Evolutionary conservation across 2,113 vertebrate genomes (phyloP).

Genomic region (Corythornis madagascariensis): DNA sequence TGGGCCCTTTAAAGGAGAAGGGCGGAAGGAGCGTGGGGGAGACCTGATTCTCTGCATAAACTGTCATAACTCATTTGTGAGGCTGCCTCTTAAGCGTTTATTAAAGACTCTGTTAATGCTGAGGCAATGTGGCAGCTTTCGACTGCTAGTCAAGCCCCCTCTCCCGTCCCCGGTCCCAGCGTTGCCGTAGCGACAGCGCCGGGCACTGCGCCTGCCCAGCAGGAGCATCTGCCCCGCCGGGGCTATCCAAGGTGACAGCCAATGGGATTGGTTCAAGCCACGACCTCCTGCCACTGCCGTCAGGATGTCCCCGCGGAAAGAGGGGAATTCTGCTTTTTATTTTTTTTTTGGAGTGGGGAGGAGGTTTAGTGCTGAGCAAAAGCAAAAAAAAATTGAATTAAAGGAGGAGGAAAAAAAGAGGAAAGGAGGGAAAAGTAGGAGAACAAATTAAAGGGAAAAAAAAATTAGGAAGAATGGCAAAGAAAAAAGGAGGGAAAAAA

Average conservation of each 20-base stretch:
- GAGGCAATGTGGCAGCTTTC: constrained; percentile 96
- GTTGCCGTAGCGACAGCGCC: constrained; percentile 87
- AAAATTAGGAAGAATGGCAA: constrained; percentile 32
- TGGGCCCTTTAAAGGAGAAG: constrained; percentile 85
- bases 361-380: background rate
- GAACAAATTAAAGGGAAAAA: background rate
- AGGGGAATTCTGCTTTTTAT: background rate
- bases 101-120: constrained; percentile 97
- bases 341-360: background rate
- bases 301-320: constrained; percentile 58
- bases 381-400: too few relatives aligned
- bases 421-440: background rate
- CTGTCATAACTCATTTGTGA: constrained; percentile 97
- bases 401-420: background rate
- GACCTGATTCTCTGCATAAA: constrained; percentile 89
- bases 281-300: constrained; percentile 71
- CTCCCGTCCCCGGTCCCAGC: constrained; percentile 71
- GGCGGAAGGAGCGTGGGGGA: constrained; percentile 84
- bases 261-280: constrained; percentile 83
- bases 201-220: constrained; percentile 83
- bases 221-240: constrained; percentile 81
- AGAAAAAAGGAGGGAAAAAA: constrained; percentile 59
- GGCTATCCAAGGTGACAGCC: constrained; percentile 89
- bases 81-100: constrained; percentile 95
- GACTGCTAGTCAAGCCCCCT: constrained; percentile 82